phyloP scores from a whole-genome alignment of 2,797 vertebrate genomes.

The Lophotriccus pileatus region DNA sequence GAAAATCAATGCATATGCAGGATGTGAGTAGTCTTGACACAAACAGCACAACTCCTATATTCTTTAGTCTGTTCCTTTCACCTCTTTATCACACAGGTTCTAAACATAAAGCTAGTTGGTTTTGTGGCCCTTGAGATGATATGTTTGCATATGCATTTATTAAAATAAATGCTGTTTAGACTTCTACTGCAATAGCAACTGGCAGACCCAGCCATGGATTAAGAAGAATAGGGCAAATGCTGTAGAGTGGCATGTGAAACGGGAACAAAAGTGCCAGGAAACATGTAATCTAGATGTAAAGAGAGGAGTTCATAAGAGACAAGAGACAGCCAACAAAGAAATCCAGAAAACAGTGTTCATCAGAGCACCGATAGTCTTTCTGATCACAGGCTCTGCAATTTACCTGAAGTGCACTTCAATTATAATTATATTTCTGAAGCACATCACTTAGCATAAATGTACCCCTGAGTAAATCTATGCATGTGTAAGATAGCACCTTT shows the following conservation, averaged over 20 bases:
- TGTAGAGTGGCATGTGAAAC: background rate
- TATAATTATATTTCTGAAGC: background rate
- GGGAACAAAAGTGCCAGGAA: background rate
- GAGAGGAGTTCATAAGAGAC: background rate
- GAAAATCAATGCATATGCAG: background rate
- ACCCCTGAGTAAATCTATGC: background rate
- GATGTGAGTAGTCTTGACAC: background rate
- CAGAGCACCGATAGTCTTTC: background rate
- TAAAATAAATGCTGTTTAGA: background rate
- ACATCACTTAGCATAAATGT: background rate
- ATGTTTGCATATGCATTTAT: background rate
- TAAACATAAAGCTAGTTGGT: background rate
- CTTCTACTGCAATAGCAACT: background rate
- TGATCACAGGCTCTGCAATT: background rate
- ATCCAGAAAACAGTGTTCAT: background rate
- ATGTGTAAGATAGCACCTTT: background rate
- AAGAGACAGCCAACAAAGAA: background rate
- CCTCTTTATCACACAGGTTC: background rate
- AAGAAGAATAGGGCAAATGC: background rate
- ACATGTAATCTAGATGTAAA: background rate
- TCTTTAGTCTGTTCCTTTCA: background rate
- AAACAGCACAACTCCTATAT: background rate
- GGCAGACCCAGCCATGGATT: background rate
- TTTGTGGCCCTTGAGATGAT: background rate
- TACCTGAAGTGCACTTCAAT: constrained; percentile 8